Conservation (phyloP, 2,113 vertebrate genomes). For the Chionodraco myersi region DNA sequence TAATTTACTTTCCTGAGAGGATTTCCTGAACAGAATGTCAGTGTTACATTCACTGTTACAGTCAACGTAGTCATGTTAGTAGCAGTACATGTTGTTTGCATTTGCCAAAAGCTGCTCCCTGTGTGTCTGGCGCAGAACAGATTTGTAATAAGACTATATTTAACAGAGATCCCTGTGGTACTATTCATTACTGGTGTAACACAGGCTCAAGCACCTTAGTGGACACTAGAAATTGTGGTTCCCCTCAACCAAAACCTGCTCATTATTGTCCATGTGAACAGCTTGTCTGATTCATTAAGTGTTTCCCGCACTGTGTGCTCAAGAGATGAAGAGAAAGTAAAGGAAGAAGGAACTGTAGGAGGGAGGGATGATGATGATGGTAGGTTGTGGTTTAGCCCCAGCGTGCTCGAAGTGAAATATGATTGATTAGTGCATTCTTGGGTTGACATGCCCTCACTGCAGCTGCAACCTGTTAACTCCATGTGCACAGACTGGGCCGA, state of each 20-base stretch:
- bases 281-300: conserved; percentile 82
- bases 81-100: conserved; percentile 20
- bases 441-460: conserved; percentile 73
- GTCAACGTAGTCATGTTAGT: conserved; percentile 28
- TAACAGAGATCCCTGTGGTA: conserved; percentile 63
- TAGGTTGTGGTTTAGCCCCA: conserved; percentile 69
- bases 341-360: conserved; percentile 54
- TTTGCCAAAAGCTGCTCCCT: conserved; percentile 23
- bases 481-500: conserved; percentile 63
- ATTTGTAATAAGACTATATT: conserved; percentile 73
- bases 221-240: conserved; percentile 75
- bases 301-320: conserved; percentile 68
- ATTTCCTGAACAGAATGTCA: conserved; percentile 53
- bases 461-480: conserved; percentile 81
- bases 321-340: conserved; percentile 62
- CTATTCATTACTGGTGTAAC: conserved; percentile 73
- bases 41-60: conserved; percentile 30
- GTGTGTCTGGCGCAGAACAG: conserved; percentile 35
- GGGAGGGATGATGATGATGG: conserved; percentile 35
- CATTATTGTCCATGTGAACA: conserved; percentile 82
- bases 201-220: conserved; percentile 67
- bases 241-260: conserved; percentile 78
- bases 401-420: conserved; percentile 77
- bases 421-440: conserved; percentile 79
- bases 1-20: conserved; percentile 53